Percentiles rank a stretch among this genome's conserved stretches.
Conservation (phyloP, 2,113 vertebrate species). For the Alligator mississippiensis region DNA sequence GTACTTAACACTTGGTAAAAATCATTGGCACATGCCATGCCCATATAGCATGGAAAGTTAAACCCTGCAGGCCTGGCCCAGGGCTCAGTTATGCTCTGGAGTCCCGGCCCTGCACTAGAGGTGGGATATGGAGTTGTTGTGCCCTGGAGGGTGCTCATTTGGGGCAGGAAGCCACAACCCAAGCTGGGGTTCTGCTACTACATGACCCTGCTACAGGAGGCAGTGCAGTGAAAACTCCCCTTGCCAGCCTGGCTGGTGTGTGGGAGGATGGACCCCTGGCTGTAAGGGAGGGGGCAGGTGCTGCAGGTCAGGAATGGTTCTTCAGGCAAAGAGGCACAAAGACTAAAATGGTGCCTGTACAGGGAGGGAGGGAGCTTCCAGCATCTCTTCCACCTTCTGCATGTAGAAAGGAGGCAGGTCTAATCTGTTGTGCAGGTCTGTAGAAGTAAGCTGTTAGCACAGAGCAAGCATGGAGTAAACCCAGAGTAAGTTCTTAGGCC, state of each 20-base stretch:
- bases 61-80: not conserved
- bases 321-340: not conserved
- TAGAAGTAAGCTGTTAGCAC: not conserved
- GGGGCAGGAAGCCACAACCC: not conserved
- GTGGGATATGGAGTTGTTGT: not conserved
- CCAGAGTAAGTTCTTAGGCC: not conserved
- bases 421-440: not conserved
- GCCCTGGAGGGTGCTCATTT: not conserved
- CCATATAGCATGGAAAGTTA: not conserved
- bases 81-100: not conserved
- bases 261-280: not conserved
- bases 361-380: not conserved
- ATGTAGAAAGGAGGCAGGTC: not conserved
- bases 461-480: not conserved
- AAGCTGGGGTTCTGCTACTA: not conserved
- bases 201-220: not conserved
- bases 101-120: not conserved
- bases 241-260: not conserved
- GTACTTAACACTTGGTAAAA: not conserved
- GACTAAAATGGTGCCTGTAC: no score
- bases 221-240: not conserved
- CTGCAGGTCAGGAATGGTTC: not conserved
- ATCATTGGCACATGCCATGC: not conserved
- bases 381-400: not conserved
- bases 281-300: not conserved